A percentile compares a stretch with the other conserved stretches of the same genome.
Conservation (phyloP, 2,888 invertebrate species). For the Theretra japonica region DNA sequence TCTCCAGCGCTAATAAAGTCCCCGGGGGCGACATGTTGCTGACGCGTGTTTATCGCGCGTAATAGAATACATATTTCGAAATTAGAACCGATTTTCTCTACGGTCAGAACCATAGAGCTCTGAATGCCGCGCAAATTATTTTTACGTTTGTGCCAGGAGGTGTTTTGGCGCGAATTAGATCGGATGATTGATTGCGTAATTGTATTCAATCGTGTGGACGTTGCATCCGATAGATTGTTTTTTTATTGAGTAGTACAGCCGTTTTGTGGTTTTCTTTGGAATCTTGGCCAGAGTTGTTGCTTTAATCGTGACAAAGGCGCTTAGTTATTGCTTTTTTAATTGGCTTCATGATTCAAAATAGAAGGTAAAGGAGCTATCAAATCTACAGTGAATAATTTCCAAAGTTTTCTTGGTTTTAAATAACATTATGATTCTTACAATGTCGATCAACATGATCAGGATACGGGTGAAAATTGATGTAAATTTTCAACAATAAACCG, state of each 20-base stretch:
- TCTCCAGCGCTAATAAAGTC: slow-evolving; percentile 79
- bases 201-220: slow-evolving; percentile 50
- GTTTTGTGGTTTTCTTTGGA: neutral
- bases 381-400: too few species aligned
- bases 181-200: slow-evolving; percentile 69
- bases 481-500: too few species aligned
- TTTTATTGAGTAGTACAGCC: neutral
- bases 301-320: too few species aligned
- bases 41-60: slow-evolving; percentile 55
- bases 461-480: too few species aligned
- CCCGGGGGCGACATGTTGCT: slow-evolving; percentile 63
- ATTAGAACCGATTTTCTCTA: slow-evolving; percentile 39
- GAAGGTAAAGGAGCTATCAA: too few species aligned
- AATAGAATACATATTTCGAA: slow-evolving; percentile 55
- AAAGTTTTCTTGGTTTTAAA: too few species aligned
- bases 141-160: slow-evolving; percentile 33
- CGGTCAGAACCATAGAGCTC: slow-evolving; percentile 33
- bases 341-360: too few species aligned
- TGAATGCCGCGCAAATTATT: slow-evolving; percentile 36
- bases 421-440: too few species aligned
- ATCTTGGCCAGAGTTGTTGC: too few species aligned
- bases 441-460: too few species aligned
- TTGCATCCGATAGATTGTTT: slow-evolving; percentile 44
- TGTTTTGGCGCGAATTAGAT: slow-evolving; percentile 42
- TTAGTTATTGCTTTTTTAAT: too few species aligned